Evolutionary conservation across 92 coral and sea anemone species (phyloP).

Genomic region (Paramuricea clavata): DNA sequence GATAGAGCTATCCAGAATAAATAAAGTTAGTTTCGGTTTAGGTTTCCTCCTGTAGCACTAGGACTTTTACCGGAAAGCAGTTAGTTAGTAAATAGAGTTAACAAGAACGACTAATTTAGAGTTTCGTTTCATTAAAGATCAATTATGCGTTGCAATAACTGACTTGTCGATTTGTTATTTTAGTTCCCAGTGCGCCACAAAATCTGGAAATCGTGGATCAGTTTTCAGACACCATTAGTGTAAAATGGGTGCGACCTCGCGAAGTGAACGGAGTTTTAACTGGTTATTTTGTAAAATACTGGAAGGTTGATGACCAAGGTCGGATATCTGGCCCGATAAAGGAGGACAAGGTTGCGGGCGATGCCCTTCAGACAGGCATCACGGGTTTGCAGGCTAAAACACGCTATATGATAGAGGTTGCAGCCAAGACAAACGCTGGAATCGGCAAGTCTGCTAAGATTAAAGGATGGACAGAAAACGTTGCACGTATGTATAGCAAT

Average conservation of each 20-base stretch:
- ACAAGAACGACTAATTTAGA: too few species aligned
- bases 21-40: too few species aligned
- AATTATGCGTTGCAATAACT: neutral
- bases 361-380: slow-evolving; percentile 71
- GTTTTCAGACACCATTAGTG: slow-evolving; percentile 89
- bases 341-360: slow-evolving; percentile 55
- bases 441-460: slow-evolving; percentile 71
- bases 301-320: slow-evolving; percentile 68
- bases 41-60: too few species aligned
- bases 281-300: slow-evolving; percentile 83
- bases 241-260: slow-evolving; percentile 88
- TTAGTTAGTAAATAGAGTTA: too few species aligned
- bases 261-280: slow-evolving; percentile 82
- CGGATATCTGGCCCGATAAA: slow-evolving; percentile 37
- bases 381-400: slow-evolving; percentile 81
- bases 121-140: too few species aligned
- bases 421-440: slow-evolving; percentile 94
- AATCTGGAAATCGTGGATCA: slow-evolving; percentile 87
- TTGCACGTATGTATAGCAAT: slow-evolving; percentile 78
- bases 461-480: slow-evolving; percentile 78
- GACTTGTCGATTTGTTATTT: neutral
- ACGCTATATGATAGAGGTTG: slow-evolving; percentile 78
- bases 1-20: too few species aligned
- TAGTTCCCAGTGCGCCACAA: slow-evolving; percentile 76
- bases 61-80: too few species aligned